Base-by-base conservation (phyloP, 2,113 vertebrate genomes). In the Ranitomeya variabilis region DNA sequence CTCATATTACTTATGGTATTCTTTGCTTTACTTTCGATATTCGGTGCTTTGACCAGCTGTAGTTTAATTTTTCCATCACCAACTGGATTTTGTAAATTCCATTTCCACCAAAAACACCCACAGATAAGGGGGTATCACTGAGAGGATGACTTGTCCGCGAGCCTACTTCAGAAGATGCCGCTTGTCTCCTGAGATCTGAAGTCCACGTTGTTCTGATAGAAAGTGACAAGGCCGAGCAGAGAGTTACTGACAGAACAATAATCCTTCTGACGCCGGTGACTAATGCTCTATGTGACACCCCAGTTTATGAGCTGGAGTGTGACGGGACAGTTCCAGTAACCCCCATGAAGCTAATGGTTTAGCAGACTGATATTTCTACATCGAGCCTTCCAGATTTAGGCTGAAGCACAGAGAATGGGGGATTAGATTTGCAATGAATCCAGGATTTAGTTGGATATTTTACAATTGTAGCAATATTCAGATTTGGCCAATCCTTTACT, bases 211-310 rank as follows among this genome's bases (percentile, higher is more conserved):
- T 45, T 15, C 57, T 76, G 69, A 88, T 83, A 45, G 62, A 37
- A 78, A 31, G 45, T 84, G 87, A 89, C 71, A 83, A 31, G 57
- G 69, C 80, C 6, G 45, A 66, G 21, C 71, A 37, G 57, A 51
- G 16, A 52, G 59, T 84, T 16, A 37, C 80, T 78, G 87, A 55
- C 87, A 76, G 37, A 14, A 26, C 54, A 71, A 64, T 87, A 80
- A 88, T 88, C 76, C 13, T 21, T 12, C 8, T 83, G 80, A 77
- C 69, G 16, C 13, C 16, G 67, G 54, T 2, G 67, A 73, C 55
- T 88, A 64, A 88, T 83, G 64, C 55, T 64, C 21, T 23, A 54
- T 60, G 67, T 76, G 45, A 64, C 67, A 66, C 55, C 12, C 9
- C 21, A 21, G 26, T 6, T 55, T 31, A 66, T 23, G 54, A 55